Evolutionary conservation across 30 jellyfish, hydroid and myxozoan genomes (phyloP).

Genomic region (Pseudorhiza aurosa): DNA sequence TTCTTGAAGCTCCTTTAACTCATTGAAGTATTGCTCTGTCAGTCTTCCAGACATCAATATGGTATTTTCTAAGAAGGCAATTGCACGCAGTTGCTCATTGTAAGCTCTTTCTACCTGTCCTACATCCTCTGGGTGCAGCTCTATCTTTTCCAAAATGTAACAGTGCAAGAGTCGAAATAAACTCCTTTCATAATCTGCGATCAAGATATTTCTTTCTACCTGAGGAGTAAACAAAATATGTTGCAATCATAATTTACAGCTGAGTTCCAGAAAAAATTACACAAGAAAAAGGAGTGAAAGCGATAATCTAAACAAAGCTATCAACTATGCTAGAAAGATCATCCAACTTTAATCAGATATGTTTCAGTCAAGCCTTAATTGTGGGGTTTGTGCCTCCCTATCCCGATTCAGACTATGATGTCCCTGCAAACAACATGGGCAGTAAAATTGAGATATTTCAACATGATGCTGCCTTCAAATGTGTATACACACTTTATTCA

Average conservation of each 20-base stretch:
- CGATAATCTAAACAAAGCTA: too few species aligned
- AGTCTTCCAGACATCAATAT: conserved; percentile 69
- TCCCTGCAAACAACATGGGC: too few species aligned
- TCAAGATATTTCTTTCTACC: conserved; percentile 47
- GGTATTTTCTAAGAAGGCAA: conserved; percentile 50
- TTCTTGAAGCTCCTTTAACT: conserved; percentile 78
- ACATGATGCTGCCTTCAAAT: too few species aligned
- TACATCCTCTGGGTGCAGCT: conserved; percentile 74
- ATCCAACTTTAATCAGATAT: too few species aligned
- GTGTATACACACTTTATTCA: conserved; percentile 71
- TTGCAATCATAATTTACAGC: not conserved
- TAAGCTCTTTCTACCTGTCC: conserved; percentile 63
- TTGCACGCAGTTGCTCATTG: conserved; percentile 60
- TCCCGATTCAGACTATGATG: too few species aligned
- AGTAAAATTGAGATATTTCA: too few species aligned
- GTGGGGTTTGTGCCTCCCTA: too few species aligned
- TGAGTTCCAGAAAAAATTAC: too few species aligned
- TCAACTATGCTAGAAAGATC: too few species aligned
- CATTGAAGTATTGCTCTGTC: conserved; percentile 59
- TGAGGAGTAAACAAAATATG: not conserved
- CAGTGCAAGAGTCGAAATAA: conserved; percentile 86
- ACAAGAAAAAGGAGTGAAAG: too few species aligned
- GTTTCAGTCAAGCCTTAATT: too few species aligned
- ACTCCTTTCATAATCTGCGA: conserved; percentile 70
- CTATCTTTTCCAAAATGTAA: conserved; percentile 73